Evolutionary conservation across 2,113 vertebrate species (phyloP), one percentile per base, ranked within the genome.

Genomic region (Podiceps cristatus): DNA sequence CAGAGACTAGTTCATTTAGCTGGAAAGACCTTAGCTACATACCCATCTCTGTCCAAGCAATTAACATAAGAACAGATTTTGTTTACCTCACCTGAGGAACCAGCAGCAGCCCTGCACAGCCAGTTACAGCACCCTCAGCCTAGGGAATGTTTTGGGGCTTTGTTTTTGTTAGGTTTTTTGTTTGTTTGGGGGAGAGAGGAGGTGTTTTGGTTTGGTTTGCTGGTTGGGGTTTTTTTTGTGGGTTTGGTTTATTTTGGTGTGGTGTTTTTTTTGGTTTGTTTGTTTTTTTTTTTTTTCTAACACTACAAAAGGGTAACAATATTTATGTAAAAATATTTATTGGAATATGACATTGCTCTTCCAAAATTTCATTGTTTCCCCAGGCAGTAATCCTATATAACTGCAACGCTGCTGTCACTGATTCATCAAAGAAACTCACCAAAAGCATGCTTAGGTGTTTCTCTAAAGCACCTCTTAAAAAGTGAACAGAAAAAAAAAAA

Each of bases 21-120:
- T 53, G 55, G 52, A n/a, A 18, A 76, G 1, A 86, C n/a, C 49
- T 67, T 18, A 71, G 40, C 60, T 91, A 56, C 11, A 58, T 5
- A 92, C 59, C 5, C 42, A 35, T 24, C 44, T 90, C 35, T 47
- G 50, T 76, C 62, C 47, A 62, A 73, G n/a, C 84, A 76, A 69
- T 18, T 50, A 52, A 62, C 62, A 82, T 9, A 78, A 42, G 42
- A 84, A 73, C 40, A 84, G 69, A 29, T 79, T 94, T 78, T 89
- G 62, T 93, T 64, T 45, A 90, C 89, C 86, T 91, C 80, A 81
- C 5, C 13, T 9, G 49, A 97, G 31, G 60, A 94, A 96, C 73
- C 45, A 82, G 86, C 49, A 82, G 86, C 66, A 92, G 37, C 55
- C 69, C 5, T 85, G 35, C n/a, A 92, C 2, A 58, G 35, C 5